Conservation (phyloP, 64 coral and sea anemone species). For the Montipora efflorescens region DNA sequence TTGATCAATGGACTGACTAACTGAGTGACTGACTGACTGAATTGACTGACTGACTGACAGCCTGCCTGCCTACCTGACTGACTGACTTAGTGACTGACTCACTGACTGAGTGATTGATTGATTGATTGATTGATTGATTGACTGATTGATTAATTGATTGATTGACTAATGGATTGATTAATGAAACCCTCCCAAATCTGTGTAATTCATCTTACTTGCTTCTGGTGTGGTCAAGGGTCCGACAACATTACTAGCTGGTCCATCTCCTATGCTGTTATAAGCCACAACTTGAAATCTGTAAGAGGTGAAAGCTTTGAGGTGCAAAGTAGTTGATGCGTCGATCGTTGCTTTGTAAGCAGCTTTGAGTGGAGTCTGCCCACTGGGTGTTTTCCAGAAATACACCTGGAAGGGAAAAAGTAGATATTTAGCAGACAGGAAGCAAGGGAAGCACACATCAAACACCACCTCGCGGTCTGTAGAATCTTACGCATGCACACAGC, state of each 20-base stretch:
- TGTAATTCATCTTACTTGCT: slow-evolving; percentile 61
- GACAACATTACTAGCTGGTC: slow-evolving; percentile 77
- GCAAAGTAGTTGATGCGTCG: slow-evolving; percentile 48
- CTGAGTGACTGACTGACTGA: no score
- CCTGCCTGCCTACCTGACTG: no score
- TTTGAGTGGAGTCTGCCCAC: slow-evolving; percentile 49
- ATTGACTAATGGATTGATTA: no score
- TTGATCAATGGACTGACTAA: no score
- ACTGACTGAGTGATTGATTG: background rate
- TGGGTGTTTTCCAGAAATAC: slow-evolving; percentile 78
- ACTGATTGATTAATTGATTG: background rate
- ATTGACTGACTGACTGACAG: no score
- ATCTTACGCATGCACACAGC: no score
- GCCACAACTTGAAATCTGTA: slow-evolving; percentile 96
- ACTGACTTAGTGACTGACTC: no score
- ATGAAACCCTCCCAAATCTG: background rate
- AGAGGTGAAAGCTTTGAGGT: slow-evolving; percentile 70
- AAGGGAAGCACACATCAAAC: no score
- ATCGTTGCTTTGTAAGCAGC: slow-evolving; percentile 30
- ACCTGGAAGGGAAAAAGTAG: slow-evolving; percentile 42
- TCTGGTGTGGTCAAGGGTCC: slow-evolving; percentile 89
- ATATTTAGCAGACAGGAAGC: no score
- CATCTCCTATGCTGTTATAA: slow-evolving; percentile 90
- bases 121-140: background rate
- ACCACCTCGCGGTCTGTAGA: no score